Base-by-base conservation (phyloP, 2,888 invertebrate genomes). In the Synanthedon vespiformis region DNA sequence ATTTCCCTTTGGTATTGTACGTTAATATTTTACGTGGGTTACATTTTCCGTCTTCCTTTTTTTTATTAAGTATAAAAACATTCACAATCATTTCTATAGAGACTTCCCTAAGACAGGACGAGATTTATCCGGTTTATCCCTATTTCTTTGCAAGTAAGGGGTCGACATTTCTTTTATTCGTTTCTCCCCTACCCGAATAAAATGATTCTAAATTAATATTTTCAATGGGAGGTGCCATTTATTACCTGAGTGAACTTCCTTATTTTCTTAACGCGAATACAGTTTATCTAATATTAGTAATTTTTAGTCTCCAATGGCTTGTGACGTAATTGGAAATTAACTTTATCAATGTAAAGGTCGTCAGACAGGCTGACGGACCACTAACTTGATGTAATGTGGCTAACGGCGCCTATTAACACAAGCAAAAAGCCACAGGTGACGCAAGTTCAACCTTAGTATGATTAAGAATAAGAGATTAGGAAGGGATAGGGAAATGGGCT, bases 151-250 rank as follows among this genome's bases (percentile, higher is more conserved):
- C 62, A 68, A 73, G 70, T 68, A 65, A 70, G 67, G 70, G 65
- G 63, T 56, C 61, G 57, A 48, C 54, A 49, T 55, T 53, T 51
- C 65, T 67, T 74, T 74, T 72, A 70, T 72, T 63, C 66, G 61
- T 70, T 75, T 76, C 62, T 55, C 53, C 52, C 53, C 65, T 64
- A 69, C 68, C 66, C 63, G 61, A 68, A 74, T 76, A 80, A 77
- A 78, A 77, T 75, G 69, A 75, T 77, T 73, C 68, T 67, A 72
- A 75, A 78, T 77, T 80, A 77, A 77, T 75, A 72, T 74, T 72
- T 71, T 74, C 68, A 67, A 67, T 68, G 65, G 70, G 70, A 68
- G 66, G 64, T 58, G 61, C 60, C 72, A 61, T 57, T 55, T 55
- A 58, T 61, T 60, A 61, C 59, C 64, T 65, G 62, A 64, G 61